A percentile compares a stretch with the other conserved stretches of the same genome.
Conservation (phyloP, 1,140 invertebrate species). For the Oedothorax gibbosus region DNA sequence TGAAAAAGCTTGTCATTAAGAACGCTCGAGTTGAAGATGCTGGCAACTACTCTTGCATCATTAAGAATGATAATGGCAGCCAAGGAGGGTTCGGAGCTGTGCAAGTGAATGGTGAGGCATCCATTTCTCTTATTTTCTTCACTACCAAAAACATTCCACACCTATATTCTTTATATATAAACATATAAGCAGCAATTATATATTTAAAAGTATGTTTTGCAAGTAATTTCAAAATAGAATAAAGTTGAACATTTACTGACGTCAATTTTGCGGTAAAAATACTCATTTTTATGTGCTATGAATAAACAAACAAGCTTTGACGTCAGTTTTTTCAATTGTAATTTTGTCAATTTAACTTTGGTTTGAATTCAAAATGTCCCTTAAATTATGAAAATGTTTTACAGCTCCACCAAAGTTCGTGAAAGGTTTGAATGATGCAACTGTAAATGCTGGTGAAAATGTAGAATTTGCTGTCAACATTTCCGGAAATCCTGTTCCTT, state of each 20-base stretch:
- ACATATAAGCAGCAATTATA: too few relatives aligned
- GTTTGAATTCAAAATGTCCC: not conserved
- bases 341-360: not conserved
- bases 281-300: not conserved
- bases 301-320: not conserved
- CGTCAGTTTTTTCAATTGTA: not conserved
- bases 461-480: conserved; percentile 81
- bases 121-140: not conserved
- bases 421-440: conserved; percentile 72
- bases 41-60: conserved; percentile 91
- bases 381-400: conserved; percentile 61
- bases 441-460: conserved; percentile 79
- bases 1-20: conserved; percentile 83
- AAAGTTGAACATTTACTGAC: not conserved
- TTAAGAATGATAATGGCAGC: conserved; percentile 77
- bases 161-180: not conserved
- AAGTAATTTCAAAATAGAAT: not conserved
- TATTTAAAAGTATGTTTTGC: not conserved
- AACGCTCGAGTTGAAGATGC: conserved; percentile 85
- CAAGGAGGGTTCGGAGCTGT: conserved; percentile 66
- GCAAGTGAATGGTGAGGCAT: conserved; percentile 38
- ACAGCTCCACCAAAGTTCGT: conserved; percentile 66
- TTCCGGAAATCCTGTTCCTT: conserved; percentile 83
- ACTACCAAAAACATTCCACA: not conserved
- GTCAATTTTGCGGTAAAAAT: not conserved